These are phyloP conservation scores for Limnephilus marmoratus DNA, from an alignment of 2,888 invertebrate genomes.

Conservation along the genomic window DNA sequence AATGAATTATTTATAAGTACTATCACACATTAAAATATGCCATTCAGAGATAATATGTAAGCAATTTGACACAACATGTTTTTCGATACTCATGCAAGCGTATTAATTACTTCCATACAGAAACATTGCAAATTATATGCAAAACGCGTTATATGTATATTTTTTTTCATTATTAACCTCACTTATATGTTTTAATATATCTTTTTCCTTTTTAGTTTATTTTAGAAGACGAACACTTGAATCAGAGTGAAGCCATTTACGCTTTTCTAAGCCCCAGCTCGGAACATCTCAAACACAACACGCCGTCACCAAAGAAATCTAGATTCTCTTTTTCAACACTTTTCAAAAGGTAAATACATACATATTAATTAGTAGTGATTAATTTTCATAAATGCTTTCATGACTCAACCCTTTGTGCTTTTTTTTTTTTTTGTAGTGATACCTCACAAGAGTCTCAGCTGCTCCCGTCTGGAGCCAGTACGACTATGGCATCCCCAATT, in stretches of 20 bases:
- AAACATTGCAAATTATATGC: too few species aligned
- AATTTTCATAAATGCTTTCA: neutral
- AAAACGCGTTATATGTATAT: neutral
- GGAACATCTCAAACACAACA: conserved; percentile 88
- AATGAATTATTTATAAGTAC: neutral
- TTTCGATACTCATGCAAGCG: neutral
- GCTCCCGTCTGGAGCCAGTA: too few species aligned
- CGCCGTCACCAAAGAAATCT: conserved; percentile 89
- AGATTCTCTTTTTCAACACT: conserved; percentile 91
- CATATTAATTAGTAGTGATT: neutral
- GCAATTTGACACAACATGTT: neutral
- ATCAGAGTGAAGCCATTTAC: conserved; percentile 93
- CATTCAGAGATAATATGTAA: neutral
- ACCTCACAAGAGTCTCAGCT: too few species aligned
- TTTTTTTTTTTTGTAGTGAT: too few species aligned
- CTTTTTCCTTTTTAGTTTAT: conserved; percentile 81
- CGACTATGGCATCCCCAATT: too few species aligned
- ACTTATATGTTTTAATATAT: conserved; percentile 83
- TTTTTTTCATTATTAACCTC: conserved; percentile 65
- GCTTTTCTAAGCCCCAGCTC: conserved; percentile 95
- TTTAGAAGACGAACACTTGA: conserved; percentile 90
- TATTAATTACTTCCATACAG: too few species aligned
- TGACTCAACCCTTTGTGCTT: neutral
- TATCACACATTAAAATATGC: neutral
- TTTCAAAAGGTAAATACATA: conserved; percentile 84